phyloP scores from a whole-genome alignment of 1,140 invertebrate species.

The Dendrolimus kikuchii region DNA sequence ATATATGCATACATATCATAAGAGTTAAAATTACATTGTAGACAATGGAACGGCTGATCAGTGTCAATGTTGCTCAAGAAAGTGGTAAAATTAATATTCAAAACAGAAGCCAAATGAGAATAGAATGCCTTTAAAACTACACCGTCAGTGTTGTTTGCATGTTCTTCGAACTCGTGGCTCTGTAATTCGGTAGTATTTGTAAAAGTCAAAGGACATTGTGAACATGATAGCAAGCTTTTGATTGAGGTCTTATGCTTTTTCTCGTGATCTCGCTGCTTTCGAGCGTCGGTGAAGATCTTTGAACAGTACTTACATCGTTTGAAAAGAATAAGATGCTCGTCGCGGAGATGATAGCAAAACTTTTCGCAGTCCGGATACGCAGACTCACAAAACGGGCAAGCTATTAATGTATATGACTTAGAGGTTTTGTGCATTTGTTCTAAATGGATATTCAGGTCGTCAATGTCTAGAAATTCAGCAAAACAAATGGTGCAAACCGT shows the following conservation, averaged over 20 bases:
- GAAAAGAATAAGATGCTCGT: constrained; percentile 26
- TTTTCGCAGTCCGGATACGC: constrained; percentile 1
- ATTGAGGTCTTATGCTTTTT: constrained; percentile 25
- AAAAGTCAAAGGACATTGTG: constrained; percentile 32
- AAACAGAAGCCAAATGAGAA: constrained; percentile 27
- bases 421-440: constrained; percentile 28
- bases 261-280: constrained; percentile 26
- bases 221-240: constrained; percentile 22
- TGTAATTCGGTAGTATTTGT: constrained; percentile 19
- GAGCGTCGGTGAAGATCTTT: constrained; percentile 21
- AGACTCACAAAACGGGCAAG: neutral
- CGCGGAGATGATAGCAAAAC: constrained; percentile 34
- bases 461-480: constrained; percentile 50
- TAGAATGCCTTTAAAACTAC: constrained; percentile 27
- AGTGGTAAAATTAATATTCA: constrained; percentile 34
- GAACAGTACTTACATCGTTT: constrained; percentile 35
- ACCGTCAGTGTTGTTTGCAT: constrained; percentile 26
- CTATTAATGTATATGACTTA: constrained; percentile 4
- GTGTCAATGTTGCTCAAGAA: constrained; percentile 21
- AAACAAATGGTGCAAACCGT: constrained; percentile 38
- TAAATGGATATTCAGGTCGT: constrained; percentile 41
- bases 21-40: constrained; percentile 16
- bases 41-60: constrained; percentile 21
- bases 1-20: constrained; percentile 24
- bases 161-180: constrained; percentile 31